Percentiles rank a stretch among this genome's conserved stretches.
Evolutionary conservation across 2,113 vertebrate species (phyloP).

Genomic region (Phaetusa simplex): DNA sequence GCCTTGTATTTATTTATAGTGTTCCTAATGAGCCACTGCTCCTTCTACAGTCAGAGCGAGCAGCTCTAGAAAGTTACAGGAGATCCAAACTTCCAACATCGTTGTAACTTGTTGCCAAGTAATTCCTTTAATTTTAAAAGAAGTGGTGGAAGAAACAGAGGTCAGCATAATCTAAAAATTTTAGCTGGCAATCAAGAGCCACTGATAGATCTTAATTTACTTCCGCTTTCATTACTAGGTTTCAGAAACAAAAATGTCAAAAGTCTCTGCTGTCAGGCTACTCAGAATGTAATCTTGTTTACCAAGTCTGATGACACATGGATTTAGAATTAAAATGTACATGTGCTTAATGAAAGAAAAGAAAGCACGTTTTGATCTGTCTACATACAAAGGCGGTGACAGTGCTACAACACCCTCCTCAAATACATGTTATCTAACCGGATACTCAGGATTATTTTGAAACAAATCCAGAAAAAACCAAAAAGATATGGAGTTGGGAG

Average conservation of each 20-base stretch:
- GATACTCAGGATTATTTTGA: not conserved
- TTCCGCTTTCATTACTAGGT: not conserved
- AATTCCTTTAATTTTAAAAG: not conserved
- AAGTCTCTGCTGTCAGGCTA: not conserved
- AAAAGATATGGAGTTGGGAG: fast-evolving
- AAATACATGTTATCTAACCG: fast-evolving
- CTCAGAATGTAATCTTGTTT: not conserved
- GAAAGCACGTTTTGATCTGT: not conserved
- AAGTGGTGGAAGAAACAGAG: not conserved
- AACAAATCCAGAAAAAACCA: not conserved
- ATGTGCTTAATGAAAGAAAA: not conserved
- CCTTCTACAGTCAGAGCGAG: not conserved
- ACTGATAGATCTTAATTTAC: not conserved
- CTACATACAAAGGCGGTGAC: not conserved
- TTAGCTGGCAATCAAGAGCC: not conserved
- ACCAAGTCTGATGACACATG: not conserved
- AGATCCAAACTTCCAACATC: not conserved
- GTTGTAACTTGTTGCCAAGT: not conserved
- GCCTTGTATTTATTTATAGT: not conserved
- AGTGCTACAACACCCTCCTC: not conserved
- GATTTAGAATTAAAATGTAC: not conserved
- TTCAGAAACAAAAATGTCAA: not conserved
- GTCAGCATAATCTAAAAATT: not conserved
- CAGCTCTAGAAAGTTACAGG: not conserved
- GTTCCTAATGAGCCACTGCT: not conserved